Conservation (phyloP, 2,113 vertebrate species). For the Irena cyanogastra region DNA sequence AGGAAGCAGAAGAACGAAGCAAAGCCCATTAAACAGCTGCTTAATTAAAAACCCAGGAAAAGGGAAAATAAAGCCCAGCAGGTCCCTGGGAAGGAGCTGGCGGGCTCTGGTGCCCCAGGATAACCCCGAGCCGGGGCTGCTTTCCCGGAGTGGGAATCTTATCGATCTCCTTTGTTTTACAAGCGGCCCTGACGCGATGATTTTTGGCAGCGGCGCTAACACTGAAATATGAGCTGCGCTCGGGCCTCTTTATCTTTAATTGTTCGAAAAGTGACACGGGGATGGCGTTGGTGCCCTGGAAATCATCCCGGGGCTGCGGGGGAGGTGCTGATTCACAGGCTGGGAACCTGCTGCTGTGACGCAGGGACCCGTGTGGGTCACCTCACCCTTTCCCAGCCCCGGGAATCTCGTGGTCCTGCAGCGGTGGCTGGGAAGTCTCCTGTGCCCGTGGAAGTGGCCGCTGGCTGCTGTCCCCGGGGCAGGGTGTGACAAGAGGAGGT, state of each 20-base stretch:
- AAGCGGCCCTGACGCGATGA: background rate
- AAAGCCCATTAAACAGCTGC: fast-evolving
- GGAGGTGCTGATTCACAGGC: background rate
- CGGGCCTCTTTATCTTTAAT: constrained; percentile 19
- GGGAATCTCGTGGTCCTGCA: fast-evolving
- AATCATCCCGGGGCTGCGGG: background rate
- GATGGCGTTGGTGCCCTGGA: background rate
- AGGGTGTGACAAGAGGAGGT: background rate
- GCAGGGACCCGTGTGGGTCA: fast-evolving
- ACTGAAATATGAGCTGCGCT: constrained; percentile 33
- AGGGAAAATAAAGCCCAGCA: background rate
- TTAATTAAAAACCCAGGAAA: background rate
- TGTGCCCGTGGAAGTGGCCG: fast-evolving
- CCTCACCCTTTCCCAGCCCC: fast-evolving
- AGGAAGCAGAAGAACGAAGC: background rate
- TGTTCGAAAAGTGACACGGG: background rate
- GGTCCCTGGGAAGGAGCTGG: background rate
- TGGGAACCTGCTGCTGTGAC: background rate
- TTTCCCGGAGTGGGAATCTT: background rate
- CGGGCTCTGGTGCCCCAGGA: background rate
- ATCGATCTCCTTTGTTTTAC: constrained; percentile 10
- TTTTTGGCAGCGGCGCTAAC: constrained; percentile 50
- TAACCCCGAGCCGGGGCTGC: background rate
- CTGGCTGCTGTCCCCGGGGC: background rate
- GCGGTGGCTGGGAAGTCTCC: background rate